Conservation (phyloP, 1,140 invertebrate genomes). For the Ceratosolen fusciceps region DNA sequence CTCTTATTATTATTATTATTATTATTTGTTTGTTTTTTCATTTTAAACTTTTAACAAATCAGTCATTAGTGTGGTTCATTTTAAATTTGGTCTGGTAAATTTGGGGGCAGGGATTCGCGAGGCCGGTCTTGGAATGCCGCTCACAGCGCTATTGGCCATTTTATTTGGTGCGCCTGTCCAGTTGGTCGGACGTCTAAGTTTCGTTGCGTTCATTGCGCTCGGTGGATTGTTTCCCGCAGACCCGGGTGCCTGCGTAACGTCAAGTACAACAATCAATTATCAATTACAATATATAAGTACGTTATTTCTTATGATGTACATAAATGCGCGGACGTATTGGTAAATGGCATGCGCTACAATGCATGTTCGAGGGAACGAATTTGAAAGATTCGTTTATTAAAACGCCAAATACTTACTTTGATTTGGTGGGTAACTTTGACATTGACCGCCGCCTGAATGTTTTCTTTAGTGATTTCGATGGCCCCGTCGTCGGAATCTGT, state of each 20-base stretch:
- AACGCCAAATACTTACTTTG: slow-evolving; percentile 46
- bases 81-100: slow-evolving; percentile 53
- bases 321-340: too few relatives aligned
- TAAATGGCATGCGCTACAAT: too few relatives aligned
- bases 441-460: slow-evolving; percentile 46
- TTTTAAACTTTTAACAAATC: slow-evolving; percentile 20
- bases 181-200: slow-evolving; percentile 61
- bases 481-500: slow-evolving; percentile 32
- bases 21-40: slow-evolving; percentile 35
- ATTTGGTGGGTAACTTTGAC: slow-evolving; percentile 46
- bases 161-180: slow-evolving; percentile 55
- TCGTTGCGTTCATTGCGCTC: slow-evolving; percentile 55
- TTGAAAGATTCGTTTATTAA: too few relatives aligned
- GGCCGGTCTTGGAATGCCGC: slow-evolving; percentile 67
- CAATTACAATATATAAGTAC: too few relatives aligned
- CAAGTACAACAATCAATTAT: too few relatives aligned
- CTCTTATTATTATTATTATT: too few relatives aligned
- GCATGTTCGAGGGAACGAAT: too few relatives aligned
- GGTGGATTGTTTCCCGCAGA: too few relatives aligned
- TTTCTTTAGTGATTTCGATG: slow-evolving; percentile 40
- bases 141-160: slow-evolving; percentile 54
- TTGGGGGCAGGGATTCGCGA: slow-evolving; percentile 66
- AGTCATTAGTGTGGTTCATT: slow-evolving; percentile 37
- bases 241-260: too few relatives aligned
- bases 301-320: too few relatives aligned